phyloP scores from a whole-genome alignment of 2,113 vertebrate species.

The Corythoichthys intestinalis region DNA sequence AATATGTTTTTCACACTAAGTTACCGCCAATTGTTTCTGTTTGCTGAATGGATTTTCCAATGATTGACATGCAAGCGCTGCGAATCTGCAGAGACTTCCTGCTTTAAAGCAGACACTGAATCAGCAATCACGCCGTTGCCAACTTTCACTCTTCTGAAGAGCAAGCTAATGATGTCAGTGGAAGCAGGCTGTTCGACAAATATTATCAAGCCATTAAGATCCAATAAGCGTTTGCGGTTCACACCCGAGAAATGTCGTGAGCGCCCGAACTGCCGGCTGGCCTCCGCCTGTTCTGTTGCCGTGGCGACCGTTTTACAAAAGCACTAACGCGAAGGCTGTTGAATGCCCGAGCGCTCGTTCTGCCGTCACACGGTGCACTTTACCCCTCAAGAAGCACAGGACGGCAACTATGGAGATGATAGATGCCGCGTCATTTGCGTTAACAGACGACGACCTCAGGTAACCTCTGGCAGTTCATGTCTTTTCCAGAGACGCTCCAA shows the following conservation, averaged over 20 bases:
- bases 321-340: background rate
- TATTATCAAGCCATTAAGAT: no score
- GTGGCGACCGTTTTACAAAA: conserved; percentile 51
- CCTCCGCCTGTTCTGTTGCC: conserved; percentile 58
- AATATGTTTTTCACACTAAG: background rate
- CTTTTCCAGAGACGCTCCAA: background rate
- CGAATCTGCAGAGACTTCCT: background rate
- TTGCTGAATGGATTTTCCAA: background rate
- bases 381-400: background rate
- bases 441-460: conserved; percentile 25
- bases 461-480: conserved; percentile 27
- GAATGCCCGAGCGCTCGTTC: background rate
- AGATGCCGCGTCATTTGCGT: background rate
- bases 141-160: background rate
- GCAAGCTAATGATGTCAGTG: background rate
- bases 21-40: background rate
- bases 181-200: background rate
- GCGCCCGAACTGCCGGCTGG: conserved; percentile 33
- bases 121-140: background rate
- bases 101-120: background rate
- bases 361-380: background rate
- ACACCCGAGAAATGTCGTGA: conserved; percentile 1
- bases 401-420: background rate
- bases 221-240: no score
- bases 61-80: background rate